phyloP scores from a whole-genome alignment of 1,140 invertebrate genomes.

The Aphaenogaster floridana region DNA sequence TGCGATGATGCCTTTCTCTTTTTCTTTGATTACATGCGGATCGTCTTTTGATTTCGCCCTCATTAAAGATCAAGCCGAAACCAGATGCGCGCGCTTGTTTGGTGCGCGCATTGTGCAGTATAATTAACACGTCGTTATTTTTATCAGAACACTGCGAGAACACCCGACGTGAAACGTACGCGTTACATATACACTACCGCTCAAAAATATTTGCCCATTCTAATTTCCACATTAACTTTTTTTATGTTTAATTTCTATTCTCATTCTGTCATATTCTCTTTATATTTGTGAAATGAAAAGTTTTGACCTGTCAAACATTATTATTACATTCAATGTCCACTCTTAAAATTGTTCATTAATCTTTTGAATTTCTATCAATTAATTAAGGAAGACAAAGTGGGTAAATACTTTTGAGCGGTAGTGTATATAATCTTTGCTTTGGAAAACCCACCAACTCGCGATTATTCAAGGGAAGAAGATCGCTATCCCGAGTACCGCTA shows the following conservation, averaged over 20 bases:
- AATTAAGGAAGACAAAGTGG: too few species aligned
- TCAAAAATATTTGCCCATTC: too few species aligned
- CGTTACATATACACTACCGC: neutral
- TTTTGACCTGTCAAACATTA: too few species aligned
- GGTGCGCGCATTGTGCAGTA: neutral
- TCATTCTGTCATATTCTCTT: too few species aligned
- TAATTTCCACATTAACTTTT: too few species aligned
- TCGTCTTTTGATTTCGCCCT: slow-evolving; percentile 35
- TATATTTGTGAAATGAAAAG: too few species aligned
- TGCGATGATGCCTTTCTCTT: neutral
- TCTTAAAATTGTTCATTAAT: too few species aligned
- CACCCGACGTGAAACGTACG: neutral
- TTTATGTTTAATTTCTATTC: too few species aligned
- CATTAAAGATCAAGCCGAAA: slow-evolving; percentile 38
- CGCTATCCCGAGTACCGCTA: neutral
- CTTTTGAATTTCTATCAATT: too few species aligned
- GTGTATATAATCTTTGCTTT: neutral
- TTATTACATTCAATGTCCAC: too few species aligned
- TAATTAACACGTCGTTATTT: slow-evolving; percentile 46
- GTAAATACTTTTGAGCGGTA: too few species aligned
- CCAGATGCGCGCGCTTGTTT: neutral
- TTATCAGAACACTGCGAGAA: slow-evolving; percentile 32
- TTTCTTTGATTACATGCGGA: slow-evolving; percentile 30
- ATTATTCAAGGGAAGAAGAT: slow-evolving; percentile 24
- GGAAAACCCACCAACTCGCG: neutral